Base-by-base conservation (phyloP, 1,140 invertebrate genomes). In the Chironomus striatipennis region DNA sequence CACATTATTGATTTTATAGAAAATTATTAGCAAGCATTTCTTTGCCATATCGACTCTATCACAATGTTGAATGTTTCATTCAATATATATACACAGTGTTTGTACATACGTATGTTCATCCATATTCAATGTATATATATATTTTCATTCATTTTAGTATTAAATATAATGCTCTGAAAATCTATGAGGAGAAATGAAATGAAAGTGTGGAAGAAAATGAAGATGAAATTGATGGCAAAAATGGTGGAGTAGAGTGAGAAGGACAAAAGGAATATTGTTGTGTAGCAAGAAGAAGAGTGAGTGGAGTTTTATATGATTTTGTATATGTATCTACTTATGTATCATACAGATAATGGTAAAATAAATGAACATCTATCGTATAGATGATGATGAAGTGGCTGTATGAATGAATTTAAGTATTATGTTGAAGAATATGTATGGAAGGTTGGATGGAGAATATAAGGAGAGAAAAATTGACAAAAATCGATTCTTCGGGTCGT, bases 401-500 rank as follows among this genome's bases (percentile, higher is more conserved):
- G 47, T n/a, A 57, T 10, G 9, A 12, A 12, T 57, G 47, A 12
- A 57, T 57, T 12, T 57, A n/a, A n/a, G 47, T 8, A n/a, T 57
- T 34, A 34, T 34, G 5, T 34, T 34, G 24, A 34, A 34, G 24
- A 34, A 34, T 34, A 34, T 34, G n/a, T n/a, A n/a, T n/a, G n/a
- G n/a, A 34, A 34, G 24, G 24, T 34, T 34, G 1, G 17, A 17
- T 7, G 7, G 64, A 20, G 9, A 67, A 8, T 1, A 67, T n/a
- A n/a, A n/a, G n/a, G 64, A 18, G n/a, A 18, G 64, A 20, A 17
- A 67, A 18, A 67, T 18, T 57, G 47, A 20, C 12, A 67, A 67
- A 47, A 67, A 67, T 67, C 64, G 64, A 67, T 67, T 67, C n/a
- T 17, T 17, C n/a, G 64, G 64, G 18, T 47, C 43, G 43, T 47